These are phyloP conservation scores for Hippocampus abdominalis DNA, from an alignment of 2,113 vertebrate genomes.

Conservation along the genomic window DNA sequence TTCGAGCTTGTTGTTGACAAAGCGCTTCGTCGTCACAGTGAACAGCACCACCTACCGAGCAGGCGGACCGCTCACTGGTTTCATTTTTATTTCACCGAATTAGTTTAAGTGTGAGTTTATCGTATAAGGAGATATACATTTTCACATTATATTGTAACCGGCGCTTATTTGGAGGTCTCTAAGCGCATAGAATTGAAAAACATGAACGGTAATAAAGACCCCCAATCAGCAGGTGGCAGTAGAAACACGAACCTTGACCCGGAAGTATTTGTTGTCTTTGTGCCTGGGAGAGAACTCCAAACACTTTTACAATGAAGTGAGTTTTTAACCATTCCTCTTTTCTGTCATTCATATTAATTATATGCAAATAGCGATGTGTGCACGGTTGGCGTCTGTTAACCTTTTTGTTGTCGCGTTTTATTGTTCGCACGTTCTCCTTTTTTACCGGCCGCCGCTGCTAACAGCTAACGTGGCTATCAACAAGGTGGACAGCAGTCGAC, in stretches of 20 bases:
- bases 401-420: neutral
- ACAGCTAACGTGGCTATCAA: neutral
- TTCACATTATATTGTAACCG: neutral
- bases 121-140: neutral
- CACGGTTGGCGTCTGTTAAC: neutral
- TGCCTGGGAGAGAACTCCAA: neutral
- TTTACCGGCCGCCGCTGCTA: neutral
- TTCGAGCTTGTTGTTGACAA: constrained; percentile 23
- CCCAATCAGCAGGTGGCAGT: constrained; percentile 35
- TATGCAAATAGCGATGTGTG: neutral
- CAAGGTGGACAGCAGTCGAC: neutral
- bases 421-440: neutral
- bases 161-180: neutral
- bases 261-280: constrained; percentile 11
- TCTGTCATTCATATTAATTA: neutral
- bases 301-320: constrained; percentile 54
- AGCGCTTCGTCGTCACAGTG: neutral
- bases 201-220: neutral
- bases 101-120: neutral
- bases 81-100: neutral
- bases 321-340: constrained; percentile 7
- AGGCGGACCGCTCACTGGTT: neutral
- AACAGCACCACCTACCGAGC: constrained; percentile 19
- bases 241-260: neutral
- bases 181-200: neutral